Base-by-base conservation (phyloP, 2,113 vertebrate genomes). In the Elephantulus edwardii region DNA sequence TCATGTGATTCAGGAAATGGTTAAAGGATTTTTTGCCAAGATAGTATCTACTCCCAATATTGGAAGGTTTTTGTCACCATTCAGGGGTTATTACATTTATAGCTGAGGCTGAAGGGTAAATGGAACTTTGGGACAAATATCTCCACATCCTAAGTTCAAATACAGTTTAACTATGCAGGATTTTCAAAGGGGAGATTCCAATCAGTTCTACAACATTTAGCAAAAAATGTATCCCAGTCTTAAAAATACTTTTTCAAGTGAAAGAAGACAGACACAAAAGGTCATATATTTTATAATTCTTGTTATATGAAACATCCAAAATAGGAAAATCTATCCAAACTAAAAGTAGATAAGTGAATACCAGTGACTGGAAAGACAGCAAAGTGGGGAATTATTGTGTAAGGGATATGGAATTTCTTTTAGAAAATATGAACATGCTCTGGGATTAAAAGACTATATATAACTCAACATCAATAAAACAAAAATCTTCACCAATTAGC, bases 271-370 rank as follows among this genome's bases (percentile, higher is more conserved):
- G 42, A 68, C 71, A 83, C 10, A 35, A 30, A 93, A 77, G 40
- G 13, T 42, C 33, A 38, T 68, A 11, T 33, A 28, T 10, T 38
- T 1, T 22, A 50, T 8, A 24, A 70, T 24, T 58, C 26, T 52
- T 48, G 42, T 64, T 77, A 24, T 28, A 38, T 20, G 6, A 87
- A 87, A 26, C 52, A 20, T 35, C 33, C 58, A 89, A 81, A 83
- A 77, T 0, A 38, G 86, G 66, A 22, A 71, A 42, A 64, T 35
- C 79, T 72, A 84, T 5, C 54, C 52, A 75, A 79, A 79, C 10
- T 77, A 74, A 74, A 70, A 76, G 81, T 38, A 91, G 42, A 64
- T 58, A 42, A 24, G 38, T 79, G 79, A 79, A 71, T 83, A 64
- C 66, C 48, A 42, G 24, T 20, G 48, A 2, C 33, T 50, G n/a